Evolutionary conservation across 1,140 invertebrate genomes (phyloP).

Genomic region (Rhizoglyphus robini): DNA sequence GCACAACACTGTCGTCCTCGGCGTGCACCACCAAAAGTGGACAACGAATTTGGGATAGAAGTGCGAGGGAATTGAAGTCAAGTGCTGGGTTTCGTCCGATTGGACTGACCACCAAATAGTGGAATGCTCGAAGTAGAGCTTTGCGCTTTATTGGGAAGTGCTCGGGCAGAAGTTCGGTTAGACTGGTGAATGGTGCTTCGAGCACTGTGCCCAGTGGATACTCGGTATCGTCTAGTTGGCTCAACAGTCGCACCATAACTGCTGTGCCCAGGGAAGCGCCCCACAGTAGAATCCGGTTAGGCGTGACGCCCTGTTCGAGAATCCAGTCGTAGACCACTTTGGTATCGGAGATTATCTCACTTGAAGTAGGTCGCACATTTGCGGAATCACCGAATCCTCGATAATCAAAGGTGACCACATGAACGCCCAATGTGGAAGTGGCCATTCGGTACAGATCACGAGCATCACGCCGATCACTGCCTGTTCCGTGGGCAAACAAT

Average conservation of each 20-base stretch:
- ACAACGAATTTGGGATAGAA: slow-evolving; percentile 42
- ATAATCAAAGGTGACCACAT: too few relatives aligned
- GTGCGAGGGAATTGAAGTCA: slow-evolving; percentile 24
- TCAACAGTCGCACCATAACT: slow-evolving; percentile 21
- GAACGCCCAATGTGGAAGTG: too few relatives aligned
- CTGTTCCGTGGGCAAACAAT: too few relatives aligned
- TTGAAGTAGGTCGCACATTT: slow-evolving; percentile 51
- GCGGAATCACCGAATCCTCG: too few relatives aligned
- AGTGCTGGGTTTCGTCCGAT: slow-evolving; percentile 43
- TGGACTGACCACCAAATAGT: slow-evolving; percentile 52
- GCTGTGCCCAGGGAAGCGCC: slow-evolving; percentile 28
- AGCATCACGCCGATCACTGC: too few relatives aligned
- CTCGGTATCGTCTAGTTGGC: slow-evolving; percentile 26
- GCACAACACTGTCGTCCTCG: slow-evolving; percentile 69
- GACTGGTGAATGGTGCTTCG: slow-evolving; percentile 76
- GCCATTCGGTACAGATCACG: too few relatives aligned
- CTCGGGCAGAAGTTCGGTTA: slow-evolving; percentile 60
- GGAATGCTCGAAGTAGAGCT: slow-evolving; percentile 51
- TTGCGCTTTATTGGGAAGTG: slow-evolving; percentile 54
- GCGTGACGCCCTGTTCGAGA: slow-evolving; percentile 29
- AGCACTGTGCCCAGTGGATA: slow-evolving; percentile 51
- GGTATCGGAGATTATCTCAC: slow-evolving; percentile 65
- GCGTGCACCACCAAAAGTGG: slow-evolving; percentile 76
- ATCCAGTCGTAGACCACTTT: slow-evolving; percentile 64
- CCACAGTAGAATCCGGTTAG: slow-evolving; percentile 3